Evolutionary conservation across 2,797 vertebrate genomes (phyloP).

Genomic region (Galago senegalensis): DNA sequence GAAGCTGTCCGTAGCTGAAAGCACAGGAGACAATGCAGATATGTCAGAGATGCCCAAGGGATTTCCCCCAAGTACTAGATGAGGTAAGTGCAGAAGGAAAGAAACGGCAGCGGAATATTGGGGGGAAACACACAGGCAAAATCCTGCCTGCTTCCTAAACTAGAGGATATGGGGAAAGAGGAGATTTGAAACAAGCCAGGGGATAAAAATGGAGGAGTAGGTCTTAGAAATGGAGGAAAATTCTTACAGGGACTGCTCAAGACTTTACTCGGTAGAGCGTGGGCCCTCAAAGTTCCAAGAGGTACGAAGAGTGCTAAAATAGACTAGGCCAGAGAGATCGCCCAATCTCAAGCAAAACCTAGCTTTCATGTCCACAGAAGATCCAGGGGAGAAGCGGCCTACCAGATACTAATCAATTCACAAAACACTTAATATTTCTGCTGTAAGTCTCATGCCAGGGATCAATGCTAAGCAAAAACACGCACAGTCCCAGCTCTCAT

Average conservation of each 20-base stretch:
- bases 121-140: not conserved
- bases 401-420: not conserved
- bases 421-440: not conserved
- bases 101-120: not conserved
- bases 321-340: not conserved
- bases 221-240: not conserved
- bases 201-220: not conserved
- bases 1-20: not conserved
- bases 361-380: not conserved
- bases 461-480: not conserved
- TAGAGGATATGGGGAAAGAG: not conserved
- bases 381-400: not conserved
- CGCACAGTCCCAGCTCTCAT: not conserved
- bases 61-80: not conserved
- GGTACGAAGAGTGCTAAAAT: not conserved
- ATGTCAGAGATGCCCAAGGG: not conserved
- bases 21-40: not conserved
- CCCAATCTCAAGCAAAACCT: not conserved
- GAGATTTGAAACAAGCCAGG: not conserved
- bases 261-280: not conserved
- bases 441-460: not conserved
- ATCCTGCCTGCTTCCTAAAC: not conserved
- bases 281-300: not conserved
- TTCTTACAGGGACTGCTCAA: not conserved
- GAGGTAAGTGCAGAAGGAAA: not conserved